Base-by-base conservation (phyloP, 1,140 invertebrate species). In the Penaeus chinensis region DNA sequence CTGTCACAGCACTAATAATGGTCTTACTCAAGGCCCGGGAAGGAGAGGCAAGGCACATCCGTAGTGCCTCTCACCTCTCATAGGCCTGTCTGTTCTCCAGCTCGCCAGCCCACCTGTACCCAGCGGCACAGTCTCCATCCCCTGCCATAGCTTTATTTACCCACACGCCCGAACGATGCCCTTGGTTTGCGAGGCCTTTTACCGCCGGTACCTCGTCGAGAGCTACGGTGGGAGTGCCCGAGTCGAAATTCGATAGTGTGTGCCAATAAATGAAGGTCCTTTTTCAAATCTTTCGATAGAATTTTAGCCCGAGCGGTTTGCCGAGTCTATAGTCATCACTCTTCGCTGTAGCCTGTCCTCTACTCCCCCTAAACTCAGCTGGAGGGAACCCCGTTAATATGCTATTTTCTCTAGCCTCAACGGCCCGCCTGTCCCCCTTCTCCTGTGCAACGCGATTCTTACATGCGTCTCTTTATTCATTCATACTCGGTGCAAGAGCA, bases 301-400 rank as follows among this genome's bases (percentile, higher is more conserved):
- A 74, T 74, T 27, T 74, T 37, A 74, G 71, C 71, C 16, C 16
- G 71, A n/a, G 20, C 16, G 71, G 71, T 74, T 74, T 74, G 20
- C 71, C 71, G 71, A 20, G 71, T 32, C 71, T 37, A 74, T 74
- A 74, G 27, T 74, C 71, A 74, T 74, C 71, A 74, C 71, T 74
- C 71, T 74, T 74, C 71, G n/a, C 71, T 74, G 27, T 37, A 16
- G 27, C 71, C 42, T 74, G 71, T 74, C 71, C 71, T 32, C 71
- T 74, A 74, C 71, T 74, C 71, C 24, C n/a, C 71, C 71, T 74
- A 74, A 32, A 27, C 27, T 74, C 71, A 37, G 71, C 71, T 74
- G 71, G 27, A 74, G 71, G 71, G 71, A 74, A 74, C 71, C 71
- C 71, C 71, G 71, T 20, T 74, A 74, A 37, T 27, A 32, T 19